Evolutionary conservation across 2,797 vertebrate genomes (phyloP).

Genomic region (Cacajao melanocephalus): DNA sequence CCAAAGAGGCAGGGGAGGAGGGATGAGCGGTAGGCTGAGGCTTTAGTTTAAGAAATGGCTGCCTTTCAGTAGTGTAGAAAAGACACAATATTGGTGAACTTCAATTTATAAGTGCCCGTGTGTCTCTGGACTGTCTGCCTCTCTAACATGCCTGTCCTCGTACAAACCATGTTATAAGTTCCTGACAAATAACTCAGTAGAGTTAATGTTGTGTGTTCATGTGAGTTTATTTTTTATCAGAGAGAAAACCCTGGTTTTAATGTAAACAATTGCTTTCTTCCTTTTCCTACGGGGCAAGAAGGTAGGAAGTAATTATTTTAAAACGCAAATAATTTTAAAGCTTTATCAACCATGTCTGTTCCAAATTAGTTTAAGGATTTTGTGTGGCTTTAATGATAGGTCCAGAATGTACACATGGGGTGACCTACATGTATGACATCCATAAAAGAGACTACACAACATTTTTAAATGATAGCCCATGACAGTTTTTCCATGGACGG

Average conservation of each 20-base stretch:
- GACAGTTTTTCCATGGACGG: background rate
- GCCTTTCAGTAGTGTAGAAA: background rate
- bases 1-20: background rate
- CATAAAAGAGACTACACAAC: background rate
- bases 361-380: slow-evolving; percentile 7
- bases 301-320: background rate
- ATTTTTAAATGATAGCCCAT: background rate
- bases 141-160: background rate
- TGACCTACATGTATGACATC: background rate
- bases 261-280: background rate
- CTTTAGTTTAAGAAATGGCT: background rate
- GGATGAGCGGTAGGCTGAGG: background rate
- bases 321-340: slow-evolving; percentile 43
- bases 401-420: background rate
- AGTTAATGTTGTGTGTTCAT: background rate
- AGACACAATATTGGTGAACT: background rate
- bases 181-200: background rate
- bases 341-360: slow-evolving; percentile 8
- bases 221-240: background rate
- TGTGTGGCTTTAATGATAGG: background rate
- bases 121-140: background rate
- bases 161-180: background rate
- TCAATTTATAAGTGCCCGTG: background rate
- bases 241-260: background rate
- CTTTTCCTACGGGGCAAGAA: background rate